These are phyloP conservation scores for Leptodactylus fuscus DNA, from an alignment of 2,113 vertebrate species.

Conservation along the genomic window DNA sequence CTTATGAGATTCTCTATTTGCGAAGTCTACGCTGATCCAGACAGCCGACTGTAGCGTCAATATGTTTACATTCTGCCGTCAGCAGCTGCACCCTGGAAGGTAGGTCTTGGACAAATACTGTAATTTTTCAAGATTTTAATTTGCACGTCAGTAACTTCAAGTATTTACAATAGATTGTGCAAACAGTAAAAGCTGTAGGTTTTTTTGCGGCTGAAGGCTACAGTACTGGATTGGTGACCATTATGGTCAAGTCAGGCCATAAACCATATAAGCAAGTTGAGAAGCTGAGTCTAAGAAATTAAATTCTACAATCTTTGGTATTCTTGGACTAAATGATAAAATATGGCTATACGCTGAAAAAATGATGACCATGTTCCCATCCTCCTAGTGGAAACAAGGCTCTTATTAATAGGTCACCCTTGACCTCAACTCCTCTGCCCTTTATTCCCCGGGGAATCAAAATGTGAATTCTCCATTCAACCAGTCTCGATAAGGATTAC, in stretches of 20 bases:
- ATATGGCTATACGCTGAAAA: background rate
- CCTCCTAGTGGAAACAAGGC: background rate
- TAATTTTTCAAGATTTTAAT: background rate
- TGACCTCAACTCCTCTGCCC: background rate
- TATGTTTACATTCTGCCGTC: conserved; percentile 24
- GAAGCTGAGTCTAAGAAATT: too few relatives aligned
- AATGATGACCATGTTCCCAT: background rate
- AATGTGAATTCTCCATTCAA: background rate
- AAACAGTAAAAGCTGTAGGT: background rate
- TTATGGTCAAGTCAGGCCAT: background rate
- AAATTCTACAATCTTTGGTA: too few relatives aligned
- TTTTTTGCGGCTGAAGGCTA: too few relatives aligned
- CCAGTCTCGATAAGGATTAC: background rate
- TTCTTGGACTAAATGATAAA: background rate
- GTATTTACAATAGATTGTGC: conserved; percentile 24
- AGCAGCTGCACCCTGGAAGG: background rate
- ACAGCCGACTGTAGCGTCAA: background rate
- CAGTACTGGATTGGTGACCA: background rate
- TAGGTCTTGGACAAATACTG: background rate
- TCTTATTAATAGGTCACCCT: background rate
- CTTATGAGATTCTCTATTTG: background rate
- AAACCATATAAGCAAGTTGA: background rate
- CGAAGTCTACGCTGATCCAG: background rate
- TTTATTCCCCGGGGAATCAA: background rate
- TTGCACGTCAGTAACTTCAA: background rate